These are phyloP conservation scores for Brachionichthys hirsutus DNA, from an alignment of 2,113 vertebrate genomes.

Conservation along the genomic window DNA sequence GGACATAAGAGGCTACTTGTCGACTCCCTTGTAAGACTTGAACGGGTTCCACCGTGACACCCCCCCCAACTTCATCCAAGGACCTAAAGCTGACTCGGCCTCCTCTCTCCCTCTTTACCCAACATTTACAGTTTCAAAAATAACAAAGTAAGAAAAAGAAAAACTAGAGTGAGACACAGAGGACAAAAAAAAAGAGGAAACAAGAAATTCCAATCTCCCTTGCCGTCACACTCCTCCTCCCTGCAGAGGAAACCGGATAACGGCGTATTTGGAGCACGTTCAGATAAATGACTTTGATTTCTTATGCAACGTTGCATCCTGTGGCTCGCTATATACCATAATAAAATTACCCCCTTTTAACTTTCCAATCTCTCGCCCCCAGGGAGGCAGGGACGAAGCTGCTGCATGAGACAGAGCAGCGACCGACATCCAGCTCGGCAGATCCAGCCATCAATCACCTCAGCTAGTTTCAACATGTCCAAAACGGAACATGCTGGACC, in stretches of 20 bases:
- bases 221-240: slow-evolving; percentile 67
- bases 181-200: slow-evolving; percentile 65
- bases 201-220: slow-evolving; percentile 72
- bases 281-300: slow-evolving; percentile 76
- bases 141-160: background rate
- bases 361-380: slow-evolving; percentile 64
- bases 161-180: slow-evolving; percentile 34
- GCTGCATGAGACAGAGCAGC: slow-evolving; percentile 65
- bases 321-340: slow-evolving; percentile 67
- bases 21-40: background rate
- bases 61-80: no score
- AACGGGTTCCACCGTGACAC: no score
- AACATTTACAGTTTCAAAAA: slow-evolving; percentile 5
- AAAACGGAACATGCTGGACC: slow-evolving; percentile 55
- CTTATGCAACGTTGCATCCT: slow-evolving; percentile 69
- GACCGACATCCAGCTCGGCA: slow-evolving; percentile 58
- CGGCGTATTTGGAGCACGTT: slow-evolving; percentile 61
- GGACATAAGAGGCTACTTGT: slow-evolving; percentile 21
- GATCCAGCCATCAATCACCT: slow-evolving; percentile 71
- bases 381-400: slow-evolving; percentile 46
- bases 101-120: background rate
- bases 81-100: slow-evolving; percentile 26
- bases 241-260: slow-evolving; percentile 74
- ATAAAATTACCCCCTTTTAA: slow-evolving; percentile 77
- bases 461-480: slow-evolving; percentile 70